These are phyloP conservation scores for Sorex fumeus DNA, from an alignment of 2,113 vertebrate species.

Conservation along the genomic window DNA sequence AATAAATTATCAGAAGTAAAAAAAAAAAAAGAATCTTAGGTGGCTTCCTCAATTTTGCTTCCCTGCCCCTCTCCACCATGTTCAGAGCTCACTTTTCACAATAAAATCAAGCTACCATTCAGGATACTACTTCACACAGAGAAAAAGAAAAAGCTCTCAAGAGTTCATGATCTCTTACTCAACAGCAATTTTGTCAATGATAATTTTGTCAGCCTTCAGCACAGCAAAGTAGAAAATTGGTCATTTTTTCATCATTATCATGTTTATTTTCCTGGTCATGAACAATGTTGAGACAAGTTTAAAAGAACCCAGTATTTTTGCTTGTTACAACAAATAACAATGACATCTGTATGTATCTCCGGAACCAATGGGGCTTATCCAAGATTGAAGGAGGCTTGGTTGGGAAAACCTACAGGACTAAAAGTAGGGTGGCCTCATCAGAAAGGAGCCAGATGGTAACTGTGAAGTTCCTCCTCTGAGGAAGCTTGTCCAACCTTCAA, in stretches of 20 bases:
- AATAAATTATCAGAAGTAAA: too few relatives aligned
- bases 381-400: conserved; percentile 63
- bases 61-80: background rate
- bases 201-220: background rate
- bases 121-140: conserved; percentile 30
- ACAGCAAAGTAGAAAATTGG: conserved; percentile 34
- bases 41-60: background rate
- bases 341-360: conserved; percentile 21
- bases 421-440: conserved; percentile 41
- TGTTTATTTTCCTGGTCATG: conserved; percentile 60
- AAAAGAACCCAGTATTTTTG: background rate
- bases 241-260: background rate
- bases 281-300: conserved; percentile 49
- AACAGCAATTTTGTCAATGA: conserved; percentile 12
- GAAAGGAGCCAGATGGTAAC: conserved; percentile 28
- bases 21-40: too few relatives aligned
- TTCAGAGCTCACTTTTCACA: conserved; percentile 62
- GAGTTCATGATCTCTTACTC: conserved; percentile 49
- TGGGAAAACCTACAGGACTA: conserved; percentile 73
- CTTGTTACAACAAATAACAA: conserved; percentile 23
- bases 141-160: background rate
- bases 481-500: conserved; percentile 17
- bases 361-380: rapidly evolving
- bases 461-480: background rate
- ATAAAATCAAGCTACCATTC: conserved; percentile 66